Conservation (phyloP, 2,113 vertebrate species). For the Zosterops pallidus region DNA sequence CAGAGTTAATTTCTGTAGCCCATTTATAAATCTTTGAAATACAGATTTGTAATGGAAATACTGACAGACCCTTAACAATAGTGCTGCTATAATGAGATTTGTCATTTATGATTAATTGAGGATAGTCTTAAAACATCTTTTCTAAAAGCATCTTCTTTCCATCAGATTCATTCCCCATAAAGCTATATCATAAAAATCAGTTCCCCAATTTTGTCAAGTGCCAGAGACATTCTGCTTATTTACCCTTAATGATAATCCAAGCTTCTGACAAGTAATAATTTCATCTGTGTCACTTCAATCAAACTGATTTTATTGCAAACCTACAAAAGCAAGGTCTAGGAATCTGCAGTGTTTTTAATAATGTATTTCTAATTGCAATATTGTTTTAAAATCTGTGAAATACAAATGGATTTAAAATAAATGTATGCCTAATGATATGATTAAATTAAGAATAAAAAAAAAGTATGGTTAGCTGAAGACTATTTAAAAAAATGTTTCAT, state of each 20-base stretch:
- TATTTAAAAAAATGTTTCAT: conserved; percentile 47
- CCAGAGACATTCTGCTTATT: conserved; percentile 64
- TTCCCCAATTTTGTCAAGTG: conserved; percentile 44
- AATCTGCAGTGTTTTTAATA: not conserved
- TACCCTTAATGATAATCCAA: conserved; percentile 62
- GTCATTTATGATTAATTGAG: conserved; percentile 57
- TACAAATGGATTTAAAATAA: conserved; percentile 38
- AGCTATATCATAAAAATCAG: conserved; percentile 38
- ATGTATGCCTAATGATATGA: conserved; percentile 42
- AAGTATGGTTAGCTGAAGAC: conserved; percentile 35
- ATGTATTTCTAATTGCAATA: conserved; percentile 46
- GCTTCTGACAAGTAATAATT: conserved; percentile 67
- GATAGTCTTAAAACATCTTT: conserved; percentile 40
- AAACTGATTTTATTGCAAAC: conserved; percentile 56
- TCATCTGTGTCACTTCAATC: conserved; percentile 59
- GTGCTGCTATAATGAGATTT: conserved; percentile 38
- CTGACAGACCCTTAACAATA: conserved; percentile 19
- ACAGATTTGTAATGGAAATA: conserved; percentile 48
- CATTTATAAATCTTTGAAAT: conserved; percentile 33
- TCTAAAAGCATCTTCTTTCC: conserved; percentile 53
- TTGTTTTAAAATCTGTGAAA: conserved; percentile 60
- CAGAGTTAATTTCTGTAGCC: conserved; percentile 13
- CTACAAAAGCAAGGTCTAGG: conserved; percentile 28
- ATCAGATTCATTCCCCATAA: conserved; percentile 41
- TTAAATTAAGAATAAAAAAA: conserved; percentile 48